Conservation (phyloP, 2,888 invertebrate genomes). For the Andrena dorsata region DNA sequence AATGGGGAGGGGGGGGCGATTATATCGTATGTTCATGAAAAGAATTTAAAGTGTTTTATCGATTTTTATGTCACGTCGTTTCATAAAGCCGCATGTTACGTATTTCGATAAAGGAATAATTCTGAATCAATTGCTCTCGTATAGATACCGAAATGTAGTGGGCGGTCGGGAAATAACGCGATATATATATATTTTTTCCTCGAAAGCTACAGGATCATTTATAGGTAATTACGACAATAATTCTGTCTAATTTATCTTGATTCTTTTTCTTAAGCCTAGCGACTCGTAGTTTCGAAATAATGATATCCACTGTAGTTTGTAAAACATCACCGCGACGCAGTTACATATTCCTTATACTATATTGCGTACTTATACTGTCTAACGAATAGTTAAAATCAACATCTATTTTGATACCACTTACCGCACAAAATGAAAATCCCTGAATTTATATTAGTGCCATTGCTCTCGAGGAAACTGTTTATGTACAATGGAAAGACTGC, state of each 20-base stretch:
- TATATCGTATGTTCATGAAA: constrained; percentile 54
- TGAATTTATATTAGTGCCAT: constrained; percentile 56
- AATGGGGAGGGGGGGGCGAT: constrained; percentile 36
- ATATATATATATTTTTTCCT: constrained; percentile 59
- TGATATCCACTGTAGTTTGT: constrained; percentile 33
- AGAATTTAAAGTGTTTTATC: constrained; percentile 54
- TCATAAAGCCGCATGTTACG: constrained; percentile 59
- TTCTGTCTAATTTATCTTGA: constrained; percentile 70
- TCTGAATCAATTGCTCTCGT: constrained; percentile 65
- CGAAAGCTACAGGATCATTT: constrained; percentile 65
- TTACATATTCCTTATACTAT: constrained; percentile 65
- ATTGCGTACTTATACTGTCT: constrained; percentile 65
- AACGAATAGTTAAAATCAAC: constrained; percentile 61
- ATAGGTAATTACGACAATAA: constrained; percentile 74
- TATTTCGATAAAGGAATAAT: constrained; percentile 53
- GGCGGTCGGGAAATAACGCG: constrained; percentile 64
- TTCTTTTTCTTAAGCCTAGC: constrained; percentile 55
- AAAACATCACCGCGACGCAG: constrained; percentile 54
- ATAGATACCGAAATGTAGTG: constrained; percentile 77
- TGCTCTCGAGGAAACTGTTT: constrained; percentile 63
- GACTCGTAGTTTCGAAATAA: constrained; percentile 62
- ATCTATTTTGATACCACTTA: constrained; percentile 63
- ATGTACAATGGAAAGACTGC: constrained; percentile 69
- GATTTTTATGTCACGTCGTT: constrained; percentile 59
- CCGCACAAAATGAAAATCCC: constrained; percentile 67